Conservation (phyloP, 2,888 invertebrate genomes). For the Drosophila merina region DNA sequence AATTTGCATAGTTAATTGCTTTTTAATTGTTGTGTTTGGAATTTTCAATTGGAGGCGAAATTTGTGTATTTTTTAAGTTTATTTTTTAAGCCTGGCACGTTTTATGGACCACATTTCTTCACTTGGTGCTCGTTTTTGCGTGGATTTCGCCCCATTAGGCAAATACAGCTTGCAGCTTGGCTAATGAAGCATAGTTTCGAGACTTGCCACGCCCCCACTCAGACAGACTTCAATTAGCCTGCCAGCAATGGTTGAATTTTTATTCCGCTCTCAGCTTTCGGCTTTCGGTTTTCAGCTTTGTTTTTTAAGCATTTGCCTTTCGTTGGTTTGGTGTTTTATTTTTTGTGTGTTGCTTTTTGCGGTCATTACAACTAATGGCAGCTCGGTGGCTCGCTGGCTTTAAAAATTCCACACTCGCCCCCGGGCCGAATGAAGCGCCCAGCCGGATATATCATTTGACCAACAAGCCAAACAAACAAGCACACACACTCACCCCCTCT, state of each 20-base stretch:
- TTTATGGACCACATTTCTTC: constrained; percentile 15
- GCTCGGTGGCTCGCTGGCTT: constrained; percentile 32
- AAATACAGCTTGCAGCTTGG: constrained; percentile 64
- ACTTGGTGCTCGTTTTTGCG: constrained; percentile 1
- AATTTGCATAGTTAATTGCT: constrained; percentile 61
- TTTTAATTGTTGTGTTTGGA: constrained; percentile 63
- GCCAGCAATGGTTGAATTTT: constrained; percentile 35
- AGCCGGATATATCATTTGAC: constrained; percentile 64
- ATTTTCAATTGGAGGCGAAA: constrained; percentile 47
- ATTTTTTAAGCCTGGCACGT: constrained; percentile 61
- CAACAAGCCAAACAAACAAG: constrained; percentile 59
- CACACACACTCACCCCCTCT: constrained; percentile 29
- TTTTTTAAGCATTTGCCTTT: constrained; percentile 29
- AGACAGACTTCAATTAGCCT: constrained; percentile 63
- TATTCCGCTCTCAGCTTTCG: constrained; percentile 26
- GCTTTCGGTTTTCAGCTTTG: constrained; percentile 11
- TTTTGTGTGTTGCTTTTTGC: constrained; percentile 31
- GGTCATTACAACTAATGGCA: constrained; percentile 66
- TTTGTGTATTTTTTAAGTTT: constrained; percentile 4
- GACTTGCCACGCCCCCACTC: constrained; percentile 41
- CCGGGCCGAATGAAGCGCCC: constrained; percentile 28
- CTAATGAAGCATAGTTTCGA: constrained; percentile 73
- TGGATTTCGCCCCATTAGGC: constrained; percentile 54
- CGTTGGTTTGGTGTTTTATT: constrained; percentile 1
- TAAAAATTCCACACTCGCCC: constrained; percentile 34